Evolutionary conservation across 2,113 vertebrate genomes (phyloP), one percentile per base, ranked within the genome.

Genomic region (Ia io): DNA sequence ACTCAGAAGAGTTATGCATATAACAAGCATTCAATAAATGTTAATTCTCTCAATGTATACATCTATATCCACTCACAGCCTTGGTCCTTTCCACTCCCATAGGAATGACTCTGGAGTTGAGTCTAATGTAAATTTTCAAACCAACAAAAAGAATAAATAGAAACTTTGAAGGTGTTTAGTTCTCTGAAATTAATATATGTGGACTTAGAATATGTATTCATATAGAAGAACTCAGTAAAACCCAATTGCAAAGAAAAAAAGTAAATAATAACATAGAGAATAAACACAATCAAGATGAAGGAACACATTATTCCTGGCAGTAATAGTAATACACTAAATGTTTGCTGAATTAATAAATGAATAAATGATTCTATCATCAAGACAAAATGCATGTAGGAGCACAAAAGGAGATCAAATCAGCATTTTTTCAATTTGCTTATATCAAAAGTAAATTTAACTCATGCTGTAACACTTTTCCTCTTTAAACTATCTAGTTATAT

Each of bases 231-330:
- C n/a, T 96, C 13, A 84, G 17, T 82, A 89, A 87, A 56, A 74
- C 4, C 2, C 35, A 82, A 51, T 3, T 69, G 25, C 91, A 95
- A 96, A 82, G 49, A 90, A 95, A 88, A 97, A 93, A 90, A 53
- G 22, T 22, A 71, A 83, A 88, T 2, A 70, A n/a, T 61, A 84
- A 61, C 35, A 92, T 1, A 74, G 51, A 71, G 13, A 94, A 88
- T 71, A 56, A 61, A 35, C 8, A 91, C 0, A 88, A 70, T 49
- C 13, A n/a, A 44, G 47, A 82, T 47, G 22, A 92, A 71, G 40
- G 93, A 92, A 88, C 1, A 78, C 9, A 87, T 51, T 74, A 51
- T 82, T 87, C 30, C 25, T 61, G 40, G 35, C 11, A 69, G 18
- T 82, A 95, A 90, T 0, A 47, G 42, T 37, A 47, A 70, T 78